Evolutionary conservation across 2,113 vertebrate genomes (phyloP).

Genomic region (Stictonetta naevosa): DNA sequence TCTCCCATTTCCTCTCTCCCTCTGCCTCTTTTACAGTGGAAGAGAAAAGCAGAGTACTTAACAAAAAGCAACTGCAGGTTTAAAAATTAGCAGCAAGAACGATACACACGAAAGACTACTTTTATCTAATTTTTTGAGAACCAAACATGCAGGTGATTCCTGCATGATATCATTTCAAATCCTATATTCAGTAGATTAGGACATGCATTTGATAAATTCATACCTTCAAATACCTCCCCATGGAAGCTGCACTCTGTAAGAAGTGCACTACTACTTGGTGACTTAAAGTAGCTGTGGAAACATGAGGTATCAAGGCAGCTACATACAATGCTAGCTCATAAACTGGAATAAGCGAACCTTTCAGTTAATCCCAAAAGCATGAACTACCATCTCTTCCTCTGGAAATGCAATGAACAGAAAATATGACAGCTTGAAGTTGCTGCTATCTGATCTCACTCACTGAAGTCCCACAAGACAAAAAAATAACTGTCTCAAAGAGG

Average conservation of each 20-base stretch:
- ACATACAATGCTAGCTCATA: not conserved
- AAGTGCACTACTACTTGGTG: not conserved
- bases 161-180: not conserved
- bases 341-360: not conserved
- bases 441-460: not conserved
- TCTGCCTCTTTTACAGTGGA: not conserved
- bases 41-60: not conserved
- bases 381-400: not conserved
- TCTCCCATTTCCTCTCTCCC: not conserved
- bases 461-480: not conserved
- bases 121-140: not conserved
- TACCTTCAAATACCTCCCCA: too few species aligned
- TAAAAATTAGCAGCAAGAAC: not conserved
- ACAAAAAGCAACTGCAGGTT: not conserved
- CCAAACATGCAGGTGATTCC: not conserved
- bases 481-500: not conserved
- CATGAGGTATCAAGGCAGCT: not conserved
- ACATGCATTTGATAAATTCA: not conserved
- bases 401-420: not conserved
- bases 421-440: not conserved
- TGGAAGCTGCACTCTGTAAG: not conserved
- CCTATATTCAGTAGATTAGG: rapidly evolving
- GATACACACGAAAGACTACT: rapidly evolving
- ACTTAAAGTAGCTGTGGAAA: not conserved
- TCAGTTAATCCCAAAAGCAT: not conserved